Conservation (phyloP, 2,113 vertebrate genomes). For the Eclectus roratus region DNA sequence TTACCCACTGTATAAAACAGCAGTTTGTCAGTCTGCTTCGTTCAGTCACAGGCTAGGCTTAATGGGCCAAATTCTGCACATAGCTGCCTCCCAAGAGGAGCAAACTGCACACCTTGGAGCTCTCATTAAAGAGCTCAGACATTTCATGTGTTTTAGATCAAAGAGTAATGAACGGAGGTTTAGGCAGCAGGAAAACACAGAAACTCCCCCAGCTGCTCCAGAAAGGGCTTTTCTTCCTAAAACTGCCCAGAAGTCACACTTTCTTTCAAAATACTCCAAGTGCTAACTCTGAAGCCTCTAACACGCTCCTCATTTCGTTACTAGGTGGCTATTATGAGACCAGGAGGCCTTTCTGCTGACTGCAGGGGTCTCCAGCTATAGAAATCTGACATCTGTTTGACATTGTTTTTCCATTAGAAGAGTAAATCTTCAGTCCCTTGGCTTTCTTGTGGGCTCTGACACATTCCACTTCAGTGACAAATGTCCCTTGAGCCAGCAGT, state of each 20-base stretch:
- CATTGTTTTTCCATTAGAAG: constrained; percentile 58
- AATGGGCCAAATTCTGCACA: background rate
- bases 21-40: background rate
- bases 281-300: constrained; percentile 14
- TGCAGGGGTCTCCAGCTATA: background rate
- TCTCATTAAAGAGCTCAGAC: background rate
- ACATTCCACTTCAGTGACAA: constrained; percentile 59
- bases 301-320: background rate
- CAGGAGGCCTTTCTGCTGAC: background rate
- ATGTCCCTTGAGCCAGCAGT: background rate
- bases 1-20: background rate
- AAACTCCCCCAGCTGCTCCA: constrained; percentile 27
- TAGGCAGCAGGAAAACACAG: background rate
- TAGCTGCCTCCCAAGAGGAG: background rate
- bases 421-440: constrained; percentile 16
- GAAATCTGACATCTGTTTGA: constrained; percentile 60
- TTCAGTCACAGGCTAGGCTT: background rate
- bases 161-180: background rate
- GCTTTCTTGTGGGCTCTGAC: constrained; percentile 35
- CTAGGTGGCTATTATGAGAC: background rate
- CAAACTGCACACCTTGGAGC: background rate
- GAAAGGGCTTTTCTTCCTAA: background rate
- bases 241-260: constrained; percentile 1
- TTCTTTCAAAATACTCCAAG: constrained; percentile 10
- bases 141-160: background rate